Evolutionary conservation across 1,140 invertebrate species (phyloP).

Genomic region (Ceratosolen solmsi): DNA sequence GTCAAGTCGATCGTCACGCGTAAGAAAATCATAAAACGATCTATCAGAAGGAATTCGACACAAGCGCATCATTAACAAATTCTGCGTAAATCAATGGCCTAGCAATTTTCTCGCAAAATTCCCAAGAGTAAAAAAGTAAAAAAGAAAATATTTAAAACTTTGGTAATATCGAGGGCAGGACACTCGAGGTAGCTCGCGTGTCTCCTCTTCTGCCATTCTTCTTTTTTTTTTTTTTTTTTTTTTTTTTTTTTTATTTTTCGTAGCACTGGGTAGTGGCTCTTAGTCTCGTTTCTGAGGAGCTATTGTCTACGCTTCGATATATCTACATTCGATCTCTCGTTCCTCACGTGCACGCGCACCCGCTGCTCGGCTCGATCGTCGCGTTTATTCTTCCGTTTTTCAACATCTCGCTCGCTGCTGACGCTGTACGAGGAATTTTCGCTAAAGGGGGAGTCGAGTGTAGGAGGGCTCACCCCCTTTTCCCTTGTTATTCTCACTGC

Average conservation of each 20-base stretch:
- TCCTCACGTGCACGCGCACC: background rate
- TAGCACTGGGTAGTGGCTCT: background rate
- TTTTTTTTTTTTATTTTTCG: background rate
- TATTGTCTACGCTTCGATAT: conserved; percentile 2
- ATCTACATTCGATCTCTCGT: conserved; percentile 9
- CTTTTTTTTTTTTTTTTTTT: too few relatives aligned
- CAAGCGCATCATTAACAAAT: too few relatives aligned
- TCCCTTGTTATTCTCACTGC: conserved; percentile 1
- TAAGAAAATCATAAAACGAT: too few relatives aligned
- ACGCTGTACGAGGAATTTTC: conserved; percentile 9
- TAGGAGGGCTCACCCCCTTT: background rate
- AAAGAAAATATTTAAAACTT: background rate
- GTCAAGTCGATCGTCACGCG: too few relatives aligned
- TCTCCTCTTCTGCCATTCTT: background rate
- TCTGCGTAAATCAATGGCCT: background rate
- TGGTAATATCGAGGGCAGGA: background rate
- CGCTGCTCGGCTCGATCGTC: background rate
- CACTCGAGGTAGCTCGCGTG: background rate
- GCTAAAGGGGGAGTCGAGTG: background rate
- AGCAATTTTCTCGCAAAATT: background rate
- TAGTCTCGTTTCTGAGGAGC: conserved; percentile 28
- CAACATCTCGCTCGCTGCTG: background rate
- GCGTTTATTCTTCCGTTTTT: background rate
- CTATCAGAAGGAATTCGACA: too few relatives aligned
- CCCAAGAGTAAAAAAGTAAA: background rate